phyloP scores from a whole-genome alignment of 37 sponge, comb jelly and placozoan genomes.

The Dysidea cf. avara region DNA sequence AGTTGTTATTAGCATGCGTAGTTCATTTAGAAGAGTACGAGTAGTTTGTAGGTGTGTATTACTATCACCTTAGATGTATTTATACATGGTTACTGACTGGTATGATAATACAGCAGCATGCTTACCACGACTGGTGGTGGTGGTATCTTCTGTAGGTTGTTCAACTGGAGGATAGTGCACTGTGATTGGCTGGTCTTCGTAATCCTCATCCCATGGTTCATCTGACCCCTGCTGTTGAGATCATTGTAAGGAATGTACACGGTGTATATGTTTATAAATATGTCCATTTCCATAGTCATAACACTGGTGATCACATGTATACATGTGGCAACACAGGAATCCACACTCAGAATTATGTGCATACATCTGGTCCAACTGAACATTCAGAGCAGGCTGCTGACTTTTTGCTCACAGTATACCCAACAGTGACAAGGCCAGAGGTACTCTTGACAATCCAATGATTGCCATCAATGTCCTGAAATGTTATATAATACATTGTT shows the following conservation, averaged over 20 bases:
- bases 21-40: no score
- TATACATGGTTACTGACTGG: no score
- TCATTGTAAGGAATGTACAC: conserved; percentile 22
- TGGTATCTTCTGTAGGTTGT: no score
- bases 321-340: conserved; percentile 29
- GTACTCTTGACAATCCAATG: not conserved
- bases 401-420: not conserved
- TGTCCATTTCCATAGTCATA: conserved; percentile 50
- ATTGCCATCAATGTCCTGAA: not conserved
- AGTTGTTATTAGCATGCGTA: not conserved
- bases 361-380: not conserved
- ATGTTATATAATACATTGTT: not conserved
- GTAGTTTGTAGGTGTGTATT: no score
- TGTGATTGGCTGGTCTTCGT: no score
- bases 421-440: not conserved
- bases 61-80: no score
- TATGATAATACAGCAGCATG: no score
- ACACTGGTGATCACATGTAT: conserved; percentile 17
- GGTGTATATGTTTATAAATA: conserved; percentile 39
- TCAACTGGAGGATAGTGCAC: no score
- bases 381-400: not conserved
- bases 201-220: no score
- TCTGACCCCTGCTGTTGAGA: no score
- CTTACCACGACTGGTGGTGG: no score
- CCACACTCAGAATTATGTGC: conserved; percentile 20